phyloP scores from a whole-genome alignment of 2,113 vertebrate genomes.

The Heloderma charlesbogerti region DNA sequence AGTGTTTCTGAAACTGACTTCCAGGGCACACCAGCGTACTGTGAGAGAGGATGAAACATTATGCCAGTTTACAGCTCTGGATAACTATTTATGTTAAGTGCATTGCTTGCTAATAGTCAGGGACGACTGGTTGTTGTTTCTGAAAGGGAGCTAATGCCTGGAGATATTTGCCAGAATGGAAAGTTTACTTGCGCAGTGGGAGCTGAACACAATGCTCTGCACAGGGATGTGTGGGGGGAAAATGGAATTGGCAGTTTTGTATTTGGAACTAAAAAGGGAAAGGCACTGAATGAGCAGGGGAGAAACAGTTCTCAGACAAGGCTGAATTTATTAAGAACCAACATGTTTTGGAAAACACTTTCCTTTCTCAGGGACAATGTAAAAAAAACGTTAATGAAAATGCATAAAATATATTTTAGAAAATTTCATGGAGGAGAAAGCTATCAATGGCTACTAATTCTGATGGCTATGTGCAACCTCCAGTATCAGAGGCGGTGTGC shows the following conservation, averaged over 20 bases:
- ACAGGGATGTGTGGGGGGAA: not conserved
- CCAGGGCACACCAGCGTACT: not conserved
- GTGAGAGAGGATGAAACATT: not conserved
- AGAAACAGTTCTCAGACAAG: not conserved
- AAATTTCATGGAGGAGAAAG: no score
- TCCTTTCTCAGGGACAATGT: no score
- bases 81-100: not conserved
- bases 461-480: no score
- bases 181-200: not conserved
- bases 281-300: no score
- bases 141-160: not conserved
- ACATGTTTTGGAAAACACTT: not conserved
- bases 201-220: not conserved
- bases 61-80: not conserved
- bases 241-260: no score
- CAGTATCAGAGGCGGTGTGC: no score
- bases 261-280: no score
- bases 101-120: not conserved
- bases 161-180: not conserved
- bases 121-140: not conserved
- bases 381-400: no score
- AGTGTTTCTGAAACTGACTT: not conserved
- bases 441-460: no score
- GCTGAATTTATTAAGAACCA: not conserved
- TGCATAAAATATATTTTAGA: no score